Evolutionary conservation across 2,113 vertebrate species (phyloP), one percentile per base, ranked within the genome.

Genomic region (Crotalus helleri): DNA sequence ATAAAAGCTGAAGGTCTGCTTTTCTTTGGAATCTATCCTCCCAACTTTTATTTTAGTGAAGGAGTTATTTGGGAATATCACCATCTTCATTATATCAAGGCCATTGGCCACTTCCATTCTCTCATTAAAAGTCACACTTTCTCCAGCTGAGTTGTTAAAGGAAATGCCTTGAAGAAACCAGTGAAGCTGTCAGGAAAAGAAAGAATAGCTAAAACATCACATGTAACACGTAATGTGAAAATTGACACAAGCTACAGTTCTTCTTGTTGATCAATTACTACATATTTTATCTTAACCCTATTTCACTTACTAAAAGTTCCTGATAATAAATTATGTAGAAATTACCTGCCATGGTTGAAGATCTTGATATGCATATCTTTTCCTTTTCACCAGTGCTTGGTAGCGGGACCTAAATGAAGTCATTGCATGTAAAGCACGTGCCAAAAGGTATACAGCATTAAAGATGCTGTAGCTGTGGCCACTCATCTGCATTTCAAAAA

Each of bases 121-220:
- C 6, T 24, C 91, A n/a, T 89, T 81, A 19, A 92, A 92, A n/a
- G 46, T 74, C 7, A 92, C 29, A 23, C 6, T 46, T 92, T 89
- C 91, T 55, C 59, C 91, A 19, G 61, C 91, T 13, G 91, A 74
- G 17, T 92, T 92, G 61, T 92, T 74, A 44, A 92, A 92, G 11
- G 55, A 74, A 46, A 88, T 46, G 13, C 12, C 49, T 89, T 89
- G 59, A 55, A 92, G 87, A 44, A 87, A 74, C 1, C 12, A 2
- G 51, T 92, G 91, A 15, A 92, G 91, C 91, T 92, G 24, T 21
- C 39, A 15, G 58, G 19, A 69, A 88, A 51, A 64, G 5, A 15
- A 33, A 4, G 23, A 26, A 49, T 13, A 92, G 5, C 11, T n/a
- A 39, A 54, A 87, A 39, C 1, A 39, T 19, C 33, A 39, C 7